Evolutionary conservation across 2,797 vertebrate species (phyloP).

Genomic region (Limnodromus scolopaceus): DNA sequence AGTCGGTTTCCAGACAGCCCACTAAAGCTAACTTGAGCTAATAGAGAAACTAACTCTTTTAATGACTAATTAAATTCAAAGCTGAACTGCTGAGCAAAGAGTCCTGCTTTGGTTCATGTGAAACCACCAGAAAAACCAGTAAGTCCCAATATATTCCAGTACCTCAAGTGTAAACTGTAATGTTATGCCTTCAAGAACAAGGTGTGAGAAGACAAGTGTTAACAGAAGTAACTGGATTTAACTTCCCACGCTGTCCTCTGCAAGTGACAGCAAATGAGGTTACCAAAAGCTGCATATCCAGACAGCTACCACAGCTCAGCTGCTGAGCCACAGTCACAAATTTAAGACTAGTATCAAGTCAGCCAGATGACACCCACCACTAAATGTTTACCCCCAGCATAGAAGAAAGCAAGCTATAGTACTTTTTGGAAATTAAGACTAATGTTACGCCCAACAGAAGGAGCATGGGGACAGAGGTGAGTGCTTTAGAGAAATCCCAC

Average conservation of each 20-base stretch:
- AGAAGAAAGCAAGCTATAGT: background rate
- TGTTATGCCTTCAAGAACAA: background rate
- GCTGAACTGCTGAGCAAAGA: background rate
- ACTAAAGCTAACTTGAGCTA: background rate
- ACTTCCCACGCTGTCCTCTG: background rate
- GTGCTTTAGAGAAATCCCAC: background rate
- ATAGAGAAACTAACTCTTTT: background rate
- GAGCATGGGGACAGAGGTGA: background rate
- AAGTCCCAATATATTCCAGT: background rate
- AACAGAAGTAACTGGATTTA: background rate
- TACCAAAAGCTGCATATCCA: background rate
- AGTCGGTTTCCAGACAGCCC: background rate
- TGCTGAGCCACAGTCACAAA: background rate
- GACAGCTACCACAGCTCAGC: background rate
- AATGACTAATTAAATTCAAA: background rate
- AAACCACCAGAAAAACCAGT: background rate
- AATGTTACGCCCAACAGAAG: accelerated
- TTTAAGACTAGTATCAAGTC: background rate
- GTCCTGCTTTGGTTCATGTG: background rate
- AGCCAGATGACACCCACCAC: background rate
- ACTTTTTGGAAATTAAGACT: background rate
- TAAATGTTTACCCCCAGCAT: background rate
- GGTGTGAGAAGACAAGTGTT: background rate
- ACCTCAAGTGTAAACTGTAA: background rate
- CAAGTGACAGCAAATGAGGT: background rate